Base-by-base conservation (phyloP, 2,113 vertebrate species). In the Ammodytes dubius region DNA sequence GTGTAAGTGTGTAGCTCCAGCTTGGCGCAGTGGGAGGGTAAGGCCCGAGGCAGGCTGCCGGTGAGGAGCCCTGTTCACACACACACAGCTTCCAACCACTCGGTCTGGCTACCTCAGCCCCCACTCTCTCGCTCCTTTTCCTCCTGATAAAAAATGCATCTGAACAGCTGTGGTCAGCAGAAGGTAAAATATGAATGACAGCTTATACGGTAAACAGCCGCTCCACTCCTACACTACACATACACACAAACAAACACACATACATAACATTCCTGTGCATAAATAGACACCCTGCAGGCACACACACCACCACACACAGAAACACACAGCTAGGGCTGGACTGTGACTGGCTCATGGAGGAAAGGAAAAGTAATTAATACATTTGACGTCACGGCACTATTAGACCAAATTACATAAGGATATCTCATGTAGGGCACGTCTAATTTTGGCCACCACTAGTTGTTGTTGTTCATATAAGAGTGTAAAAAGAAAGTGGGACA, bases 131-230 rank as follows among this genome's bases (percentile, higher is more conserved):
- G 27, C 27, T 70, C 84, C 17, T 54, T 71, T 85, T 78, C 58
- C 61, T 5, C 7, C 1, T 35, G 79, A 82, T 85, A 76, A 90
- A 91, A 81, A 85, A 87, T 90, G 72, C 49, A 90, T 85, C 64
- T 37, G 69, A 81, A 64, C 81, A 60, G 54, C 77, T 79, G 70
- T 8, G 3, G 67, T 57, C 64, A 5, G 52, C 70, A 78, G 61
- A 85, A 59, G 71, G 73, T 88, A 50, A 90, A 89, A 86, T 66
- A 89, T 85, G 75, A 89, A 90, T 77, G 85, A 74, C 69, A 49
- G 71, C 50, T 60, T 50, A 40, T 19, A 53, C 27, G 27, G 27
- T 27, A 27, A 27, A 27, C 27, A 27, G 27, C 1, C 27, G 27
- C 27, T 27, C 27, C 2, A 27, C 27, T 27, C 27, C 27, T n/a